A percentile compares a stretch with the other conserved stretches of the same genome.
phyloP scores from a whole-genome alignment of 2,113 vertebrate species.

The Nicator chloris region DNA sequence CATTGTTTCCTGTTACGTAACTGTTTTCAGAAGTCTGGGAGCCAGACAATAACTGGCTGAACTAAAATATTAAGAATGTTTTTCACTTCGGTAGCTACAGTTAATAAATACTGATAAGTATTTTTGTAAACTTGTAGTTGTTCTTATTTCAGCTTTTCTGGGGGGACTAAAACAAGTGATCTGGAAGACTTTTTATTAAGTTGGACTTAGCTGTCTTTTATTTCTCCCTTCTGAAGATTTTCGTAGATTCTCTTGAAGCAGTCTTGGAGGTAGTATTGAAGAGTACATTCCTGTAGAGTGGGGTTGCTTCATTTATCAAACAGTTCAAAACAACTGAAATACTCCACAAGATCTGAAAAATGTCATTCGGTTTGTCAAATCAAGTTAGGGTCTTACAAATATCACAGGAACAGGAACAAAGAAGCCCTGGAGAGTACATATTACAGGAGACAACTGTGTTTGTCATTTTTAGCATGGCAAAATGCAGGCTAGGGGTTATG shows the following conservation, averaged over 20 bases:
- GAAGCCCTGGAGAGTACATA: not conserved
- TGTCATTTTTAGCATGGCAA: not conserved
- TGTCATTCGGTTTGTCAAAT: not conserved
- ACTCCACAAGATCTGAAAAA: not conserved
- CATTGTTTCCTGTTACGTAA: not conserved
- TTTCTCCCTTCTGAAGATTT: not conserved
- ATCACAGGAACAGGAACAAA: not conserved
- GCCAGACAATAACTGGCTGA: not conserved
- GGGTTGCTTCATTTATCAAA: not conserved
- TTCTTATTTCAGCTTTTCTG: not conserved
- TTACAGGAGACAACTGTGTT: not conserved
- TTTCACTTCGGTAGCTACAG: not conserved
- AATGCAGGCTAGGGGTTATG: not conserved
- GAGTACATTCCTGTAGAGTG: fast-evolving
- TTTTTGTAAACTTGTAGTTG: not conserved
- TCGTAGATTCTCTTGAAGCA: not conserved
- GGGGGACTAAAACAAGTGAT: not conserved
- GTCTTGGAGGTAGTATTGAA: not conserved
- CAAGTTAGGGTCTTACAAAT: not conserved
- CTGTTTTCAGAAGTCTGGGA: not conserved
- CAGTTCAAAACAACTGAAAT: not conserved
- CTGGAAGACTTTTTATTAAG: not conserved
- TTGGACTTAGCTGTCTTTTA: not conserved
- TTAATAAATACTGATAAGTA: not conserved
- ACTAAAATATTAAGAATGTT: not conserved